A percentile compares a stretch with the other conserved stretches of the same genome.
phyloP scores from a whole-genome alignment of 2,888 invertebrate genomes.

The Bhutanitis thaidina region DNA sequence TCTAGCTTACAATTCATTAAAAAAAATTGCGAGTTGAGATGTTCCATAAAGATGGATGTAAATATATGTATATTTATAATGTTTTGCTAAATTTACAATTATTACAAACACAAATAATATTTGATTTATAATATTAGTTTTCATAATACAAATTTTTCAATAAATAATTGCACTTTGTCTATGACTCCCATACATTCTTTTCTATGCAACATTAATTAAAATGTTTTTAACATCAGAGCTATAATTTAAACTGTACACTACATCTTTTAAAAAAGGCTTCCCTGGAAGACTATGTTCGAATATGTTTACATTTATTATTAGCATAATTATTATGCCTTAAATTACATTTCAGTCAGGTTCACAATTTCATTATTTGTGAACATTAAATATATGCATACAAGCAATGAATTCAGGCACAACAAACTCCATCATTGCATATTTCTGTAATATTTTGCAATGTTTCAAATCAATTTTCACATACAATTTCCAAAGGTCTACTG shows the following conservation, averaged over 20 bases:
- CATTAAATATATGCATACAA: conserved; percentile 1
- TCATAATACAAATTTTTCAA: conserved; percentile 12
- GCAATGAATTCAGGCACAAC: conserved; percentile 1
- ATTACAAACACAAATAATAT: too few relatives aligned
- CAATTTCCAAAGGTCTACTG: conserved; percentile 23
- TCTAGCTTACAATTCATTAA: too few relatives aligned
- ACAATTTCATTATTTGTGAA: conserved; percentile 15
- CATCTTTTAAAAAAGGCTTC: conserved; percentile 31
- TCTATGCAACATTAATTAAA: conserved; percentile 47
- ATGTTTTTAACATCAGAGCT: background rate
- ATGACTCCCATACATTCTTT: conserved; percentile 49
- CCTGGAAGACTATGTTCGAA: conserved; percentile 50
- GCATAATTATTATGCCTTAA: conserved; percentile 29
- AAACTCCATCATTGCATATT: background rate
- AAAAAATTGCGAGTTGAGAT: too few relatives aligned
- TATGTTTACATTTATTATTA: conserved; percentile 35
- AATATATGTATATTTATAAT: too few relatives aligned
- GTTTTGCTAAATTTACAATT: too few relatives aligned
- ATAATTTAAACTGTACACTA: background rate
- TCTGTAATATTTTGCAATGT: background rate
- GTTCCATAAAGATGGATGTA: too few relatives aligned
- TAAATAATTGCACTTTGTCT: conserved; percentile 42
- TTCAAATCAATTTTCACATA: background rate
- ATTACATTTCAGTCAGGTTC: conserved; percentile 22
- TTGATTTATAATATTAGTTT: too few relatives aligned